Conservation (phyloP, 64 coral and sea anemone genomes). For the Pocillopora verrucosa region DNA sequence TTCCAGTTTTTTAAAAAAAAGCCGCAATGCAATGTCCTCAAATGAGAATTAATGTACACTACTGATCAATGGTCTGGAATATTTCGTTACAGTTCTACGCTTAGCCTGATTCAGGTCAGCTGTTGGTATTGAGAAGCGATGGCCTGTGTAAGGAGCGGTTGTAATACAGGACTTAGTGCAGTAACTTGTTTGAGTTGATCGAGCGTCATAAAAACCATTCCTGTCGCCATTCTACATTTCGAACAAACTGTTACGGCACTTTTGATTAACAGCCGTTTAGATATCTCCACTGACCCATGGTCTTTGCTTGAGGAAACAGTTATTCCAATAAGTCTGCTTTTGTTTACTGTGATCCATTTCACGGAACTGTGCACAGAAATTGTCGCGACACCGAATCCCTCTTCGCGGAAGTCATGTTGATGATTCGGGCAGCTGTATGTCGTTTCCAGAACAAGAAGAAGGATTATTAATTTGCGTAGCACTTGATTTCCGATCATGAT, state of each 20-base stretch:
- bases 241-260: conserved; percentile 74
- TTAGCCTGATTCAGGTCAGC: too few relatives aligned
- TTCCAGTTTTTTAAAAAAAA: too few relatives aligned
- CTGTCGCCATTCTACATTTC: conserved; percentile 72
- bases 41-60: too few relatives aligned
- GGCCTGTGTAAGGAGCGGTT: too few relatives aligned
- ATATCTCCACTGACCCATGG: conserved; percentile 44
- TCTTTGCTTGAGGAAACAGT: conserved; percentile 48
- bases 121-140: too few relatives aligned
- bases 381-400: conserved; percentile 64
- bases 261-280: conserved; percentile 46
- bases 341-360: conserved; percentile 61
- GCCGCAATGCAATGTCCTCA: too few relatives aligned
- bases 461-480: not conserved
- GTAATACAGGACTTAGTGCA: too few relatives aligned
- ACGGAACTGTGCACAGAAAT: conserved; percentile 72
- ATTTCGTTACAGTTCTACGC: too few relatives aligned
- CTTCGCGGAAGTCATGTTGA: conserved; percentile 78
- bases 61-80: too few relatives aligned
- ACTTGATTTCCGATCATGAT: too few relatives aligned
- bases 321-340: conserved; percentile 66
- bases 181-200: too few relatives aligned
- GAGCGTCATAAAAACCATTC: too few relatives aligned
- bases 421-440: conserved; percentile 35
- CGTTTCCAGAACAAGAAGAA: not conserved